Percentiles rank a stretch among this genome's conserved stretches.
Evolutionary conservation across 2,888 invertebrate species (phyloP).

Genomic region (Hemithea aestivaria): DNA sequence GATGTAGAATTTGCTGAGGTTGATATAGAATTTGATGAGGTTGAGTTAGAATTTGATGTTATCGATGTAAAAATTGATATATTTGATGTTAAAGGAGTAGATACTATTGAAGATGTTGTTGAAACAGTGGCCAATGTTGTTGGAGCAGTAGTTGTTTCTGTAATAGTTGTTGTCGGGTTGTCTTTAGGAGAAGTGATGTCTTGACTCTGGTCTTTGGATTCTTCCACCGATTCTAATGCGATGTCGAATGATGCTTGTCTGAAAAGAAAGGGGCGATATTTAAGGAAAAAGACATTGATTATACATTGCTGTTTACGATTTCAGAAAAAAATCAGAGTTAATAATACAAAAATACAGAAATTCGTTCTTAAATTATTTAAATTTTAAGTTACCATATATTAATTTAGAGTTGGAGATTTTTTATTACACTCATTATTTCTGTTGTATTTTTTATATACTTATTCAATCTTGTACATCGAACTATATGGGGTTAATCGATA

Average conservation of each 20-base stretch:
- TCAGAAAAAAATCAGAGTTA: too few relatives aligned
- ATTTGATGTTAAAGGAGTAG: background rate
- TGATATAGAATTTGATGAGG: background rate
- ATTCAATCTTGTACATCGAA: too few relatives aligned
- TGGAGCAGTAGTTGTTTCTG: background rate
- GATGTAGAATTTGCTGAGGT: background rate
- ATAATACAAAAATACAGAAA: too few relatives aligned
- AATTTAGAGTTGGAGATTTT: too few relatives aligned
- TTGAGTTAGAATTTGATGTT: background rate
- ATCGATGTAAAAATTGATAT: background rate
- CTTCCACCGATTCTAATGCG: conserved; percentile 62
- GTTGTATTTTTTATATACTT: too few relatives aligned
- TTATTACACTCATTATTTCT: too few relatives aligned
- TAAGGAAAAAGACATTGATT: too few relatives aligned
- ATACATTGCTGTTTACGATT: too few relatives aligned
- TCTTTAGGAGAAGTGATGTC: conserved; percentile 32
- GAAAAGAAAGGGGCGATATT: too few relatives aligned
- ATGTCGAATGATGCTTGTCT: conserved; percentile 69
- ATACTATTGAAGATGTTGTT: background rate
- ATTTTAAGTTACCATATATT: too few relatives aligned
- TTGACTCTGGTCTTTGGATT: conserved; percentile 48
- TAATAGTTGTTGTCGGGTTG: conserved; percentile 1
- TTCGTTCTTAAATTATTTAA: too few relatives aligned
- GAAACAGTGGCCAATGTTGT: background rate
- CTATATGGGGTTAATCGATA: too few relatives aligned